Conservation (phyloP, 2,797 vertebrate species). For the Epinephelus malabaricus region DNA sequence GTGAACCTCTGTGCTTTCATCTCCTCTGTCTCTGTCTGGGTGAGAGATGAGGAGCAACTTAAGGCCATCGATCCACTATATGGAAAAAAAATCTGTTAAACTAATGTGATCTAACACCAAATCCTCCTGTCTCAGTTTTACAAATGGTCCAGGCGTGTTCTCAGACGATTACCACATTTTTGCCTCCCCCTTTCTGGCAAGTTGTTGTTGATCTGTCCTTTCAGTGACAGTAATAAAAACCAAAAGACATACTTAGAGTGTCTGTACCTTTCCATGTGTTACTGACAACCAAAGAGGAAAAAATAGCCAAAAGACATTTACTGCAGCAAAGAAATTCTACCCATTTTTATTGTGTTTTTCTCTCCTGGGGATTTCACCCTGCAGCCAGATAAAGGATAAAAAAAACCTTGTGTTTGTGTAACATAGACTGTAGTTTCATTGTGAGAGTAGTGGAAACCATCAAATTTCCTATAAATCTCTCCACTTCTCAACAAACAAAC, state of each 20-base stretch:
- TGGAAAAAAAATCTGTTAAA: conserved; percentile 13
- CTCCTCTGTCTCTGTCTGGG: conserved; percentile 22
- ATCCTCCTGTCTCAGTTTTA: not conserved
- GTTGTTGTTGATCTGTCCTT: conserved; percentile 6
- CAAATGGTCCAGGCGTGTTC: not conserved
- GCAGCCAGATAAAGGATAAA: conserved; percentile 51
- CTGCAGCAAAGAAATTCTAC: conserved; percentile 25
- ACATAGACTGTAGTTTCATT: conserved; percentile 46
- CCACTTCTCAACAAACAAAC: conserved; percentile 50
- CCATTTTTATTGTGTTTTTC: conserved; percentile 50
- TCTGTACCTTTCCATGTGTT: not conserved
- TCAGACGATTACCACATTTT: conserved; percentile 1
- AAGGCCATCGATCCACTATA: conserved; percentile 30
- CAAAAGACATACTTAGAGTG: not conserved
- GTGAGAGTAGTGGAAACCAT: conserved; percentile 53
- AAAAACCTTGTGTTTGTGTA: conserved; percentile 48
- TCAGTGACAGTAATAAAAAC: conserved; percentile 10
- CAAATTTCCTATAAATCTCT: conserved; percentile 58
- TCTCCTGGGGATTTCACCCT: conserved; percentile 44
- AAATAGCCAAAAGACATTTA: conserved; percentile 10
- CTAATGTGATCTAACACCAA: conserved; percentile 3
- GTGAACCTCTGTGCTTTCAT: conserved; percentile 51
- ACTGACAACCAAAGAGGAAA: not conserved
- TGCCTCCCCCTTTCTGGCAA: not conserved
- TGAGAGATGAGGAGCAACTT: conserved; percentile 40